Conservation (phyloP, 2,888 invertebrate species). For the Diploptera punctata region DNA sequence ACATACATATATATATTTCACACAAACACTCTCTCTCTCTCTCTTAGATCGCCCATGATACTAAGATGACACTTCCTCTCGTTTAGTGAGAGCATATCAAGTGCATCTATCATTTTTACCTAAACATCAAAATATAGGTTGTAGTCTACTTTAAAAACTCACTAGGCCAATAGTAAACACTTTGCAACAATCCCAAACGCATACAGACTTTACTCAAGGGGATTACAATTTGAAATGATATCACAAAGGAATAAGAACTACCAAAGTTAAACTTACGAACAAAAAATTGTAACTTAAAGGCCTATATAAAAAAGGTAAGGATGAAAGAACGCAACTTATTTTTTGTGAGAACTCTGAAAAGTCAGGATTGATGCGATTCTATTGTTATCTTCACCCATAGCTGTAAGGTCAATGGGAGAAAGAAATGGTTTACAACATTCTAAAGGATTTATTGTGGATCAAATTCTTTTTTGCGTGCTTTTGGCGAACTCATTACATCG, state of each 20-base stretch:
- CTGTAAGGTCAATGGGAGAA: slow-evolving; percentile 17
- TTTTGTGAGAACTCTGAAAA: not conserved
- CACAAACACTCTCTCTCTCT: too few relatives aligned
- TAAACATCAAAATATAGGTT: too few relatives aligned
- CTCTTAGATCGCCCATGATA: too few relatives aligned
- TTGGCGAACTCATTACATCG: slow-evolving; percentile 16
- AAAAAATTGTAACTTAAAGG: not conserved
- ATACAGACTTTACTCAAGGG: not conserved
- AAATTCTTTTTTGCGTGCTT: not conserved
- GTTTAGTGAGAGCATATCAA: too few relatives aligned
- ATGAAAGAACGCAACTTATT: not conserved
- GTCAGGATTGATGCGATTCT: not conserved
- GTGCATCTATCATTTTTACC: too few relatives aligned
- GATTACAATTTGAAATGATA: not conserved
- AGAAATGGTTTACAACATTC: slow-evolving; percentile 23
- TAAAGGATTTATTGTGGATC: slow-evolving; percentile 20
- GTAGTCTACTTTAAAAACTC: not conserved
- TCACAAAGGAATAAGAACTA: not conserved
- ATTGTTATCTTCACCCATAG: not conserved
- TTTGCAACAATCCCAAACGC: not conserved
- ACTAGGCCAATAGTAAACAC: not conserved
- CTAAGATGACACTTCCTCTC: too few relatives aligned
- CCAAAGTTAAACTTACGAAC: not conserved
- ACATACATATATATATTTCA: too few relatives aligned
- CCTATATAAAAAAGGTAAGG: too few relatives aligned